Evolutionary conservation across 2,888 invertebrate genomes (phyloP).

Genomic region (Rambutsinella grinnellia): DNA sequence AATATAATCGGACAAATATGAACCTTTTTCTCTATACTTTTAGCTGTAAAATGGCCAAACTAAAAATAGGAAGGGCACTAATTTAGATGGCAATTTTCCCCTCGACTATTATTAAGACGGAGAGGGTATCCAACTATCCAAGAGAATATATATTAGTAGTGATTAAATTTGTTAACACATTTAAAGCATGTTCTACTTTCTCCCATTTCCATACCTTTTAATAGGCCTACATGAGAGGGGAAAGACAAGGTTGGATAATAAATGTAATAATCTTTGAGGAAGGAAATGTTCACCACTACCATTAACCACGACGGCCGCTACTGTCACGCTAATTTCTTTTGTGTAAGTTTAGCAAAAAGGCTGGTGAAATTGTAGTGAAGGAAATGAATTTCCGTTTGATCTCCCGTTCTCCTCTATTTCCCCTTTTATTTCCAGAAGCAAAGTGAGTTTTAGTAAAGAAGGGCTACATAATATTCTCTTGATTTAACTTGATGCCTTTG

Average conservation of each 20-base stretch:
- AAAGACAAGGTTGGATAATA: background rate
- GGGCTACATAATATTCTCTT: background rate
- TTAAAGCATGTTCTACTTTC: too few relatives aligned
- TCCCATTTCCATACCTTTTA: too few relatives aligned
- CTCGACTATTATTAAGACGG: background rate
- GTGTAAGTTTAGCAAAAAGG: background rate
- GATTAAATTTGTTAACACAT: too few relatives aligned
- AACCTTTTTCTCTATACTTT: background rate
- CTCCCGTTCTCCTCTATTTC: constrained; percentile 7
- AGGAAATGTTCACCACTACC: background rate
- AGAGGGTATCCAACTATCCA: too few relatives aligned
- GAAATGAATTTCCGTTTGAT: constrained; percentile 51
- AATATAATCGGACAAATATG: background rate
- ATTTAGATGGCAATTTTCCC: background rate
- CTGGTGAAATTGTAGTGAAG: constrained; percentile 8
- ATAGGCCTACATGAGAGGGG: background rate
- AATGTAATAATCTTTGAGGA: background rate
- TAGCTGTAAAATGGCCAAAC: background rate
- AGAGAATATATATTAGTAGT: background rate
- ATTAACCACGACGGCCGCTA: background rate
- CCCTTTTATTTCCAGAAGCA: background rate
- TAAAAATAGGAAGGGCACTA: background rate
- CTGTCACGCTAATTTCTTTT: constrained; percentile 5
- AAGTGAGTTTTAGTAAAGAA: background rate
- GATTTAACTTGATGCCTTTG: too few relatives aligned